Base-by-base conservation (phyloP, 2,888 invertebrate species). In the Dynastes maya region DNA sequence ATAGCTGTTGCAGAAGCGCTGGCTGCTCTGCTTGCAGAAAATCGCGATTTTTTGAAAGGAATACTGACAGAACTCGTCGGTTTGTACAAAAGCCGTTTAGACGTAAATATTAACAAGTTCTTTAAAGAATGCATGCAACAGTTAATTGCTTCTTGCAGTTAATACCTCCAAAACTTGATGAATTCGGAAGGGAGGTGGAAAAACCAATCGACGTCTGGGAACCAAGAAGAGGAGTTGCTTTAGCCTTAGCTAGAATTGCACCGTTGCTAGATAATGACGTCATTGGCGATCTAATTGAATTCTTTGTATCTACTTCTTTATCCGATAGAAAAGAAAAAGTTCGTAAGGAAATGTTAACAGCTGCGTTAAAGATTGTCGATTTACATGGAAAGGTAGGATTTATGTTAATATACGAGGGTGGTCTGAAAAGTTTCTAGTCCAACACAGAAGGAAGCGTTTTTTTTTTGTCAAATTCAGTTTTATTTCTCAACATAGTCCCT, bases 281-380 rank as follows among this genome's bases (percentile, higher is more conserved):
- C 76, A 94, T 97, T 75, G 91, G 93, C 6, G 90, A 89, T 82
- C 90, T 95, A 65, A 93, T 96, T 84, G 92, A 93, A 82, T 97
- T 97, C 89, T 95, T 96, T 89, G 97, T 99, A 58, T 93, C 94
- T 4, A 93, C 93, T 76, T 97, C 96, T 0, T 91, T 99, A 63
- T 95, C 95, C 1, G 99, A 99, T 90, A 91, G 98, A 29, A 92
- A 94, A 86, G 93, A 94, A 82, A 90, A 91, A 55, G 97, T 97
- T 27, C 92, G 97, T 76, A 95, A 94, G 37, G 94, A 96, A 88
- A 98, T 99, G 98, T 91, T 98, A 78, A 94, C 94, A 81, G 97
- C 98, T 13, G 98, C 98, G n/a, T 92, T 98, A 82, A 95, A 95
- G 70, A 93, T 96, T 80, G 96, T 99, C 2, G 96, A 98, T 86